Percentiles rank a stretch among this genome's conserved stretches.
Evolutionary conservation across 2,113 vertebrate species (phyloP).

Genomic region (Dolichotis patagonum): DNA sequence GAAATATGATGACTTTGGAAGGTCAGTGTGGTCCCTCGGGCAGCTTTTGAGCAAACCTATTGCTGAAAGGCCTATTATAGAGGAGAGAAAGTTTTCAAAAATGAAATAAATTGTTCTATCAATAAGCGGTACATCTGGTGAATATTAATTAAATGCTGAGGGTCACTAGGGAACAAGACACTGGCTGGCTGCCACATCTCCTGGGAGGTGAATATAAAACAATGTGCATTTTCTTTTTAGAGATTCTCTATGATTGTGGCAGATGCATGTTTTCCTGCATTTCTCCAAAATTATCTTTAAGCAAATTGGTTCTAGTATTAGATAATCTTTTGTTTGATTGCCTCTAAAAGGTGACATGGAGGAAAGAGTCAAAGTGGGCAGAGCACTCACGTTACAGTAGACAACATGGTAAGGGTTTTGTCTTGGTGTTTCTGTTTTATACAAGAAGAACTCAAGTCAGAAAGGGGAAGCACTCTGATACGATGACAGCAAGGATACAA

Average conservation of each 20-base stretch:
- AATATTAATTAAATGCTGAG: constrained; percentile 40
- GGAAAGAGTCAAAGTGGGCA: neutral
- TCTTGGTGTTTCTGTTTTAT: neutral
- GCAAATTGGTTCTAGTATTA: neutral
- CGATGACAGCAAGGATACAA: neutral
- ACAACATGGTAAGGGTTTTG: neutral
- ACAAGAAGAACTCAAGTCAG: neutral
- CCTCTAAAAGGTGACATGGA: neutral
- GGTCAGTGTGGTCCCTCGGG: neutral
- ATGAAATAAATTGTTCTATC: constrained; percentile 58
- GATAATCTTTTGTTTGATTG: neutral
- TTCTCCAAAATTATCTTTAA: neutral
- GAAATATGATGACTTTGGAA: constrained; percentile 43
- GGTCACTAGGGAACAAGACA: neutral
- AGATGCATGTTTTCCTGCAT: neutral
- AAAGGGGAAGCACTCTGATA: neutral
- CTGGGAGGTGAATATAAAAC: neutral
- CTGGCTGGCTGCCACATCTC: neutral
- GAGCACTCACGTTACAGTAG: neutral
- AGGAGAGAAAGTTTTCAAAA: constrained; percentile 46
- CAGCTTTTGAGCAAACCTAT: constrained; percentile 11
- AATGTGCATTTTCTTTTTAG: neutral
- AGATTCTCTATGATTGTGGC: neutral
- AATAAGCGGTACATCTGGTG: constrained; percentile 26
- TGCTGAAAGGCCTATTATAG: constrained; percentile 14